phyloP scores from a whole-genome alignment of 2,888 invertebrate genomes.

The Serripes groenlandicus region DNA sequence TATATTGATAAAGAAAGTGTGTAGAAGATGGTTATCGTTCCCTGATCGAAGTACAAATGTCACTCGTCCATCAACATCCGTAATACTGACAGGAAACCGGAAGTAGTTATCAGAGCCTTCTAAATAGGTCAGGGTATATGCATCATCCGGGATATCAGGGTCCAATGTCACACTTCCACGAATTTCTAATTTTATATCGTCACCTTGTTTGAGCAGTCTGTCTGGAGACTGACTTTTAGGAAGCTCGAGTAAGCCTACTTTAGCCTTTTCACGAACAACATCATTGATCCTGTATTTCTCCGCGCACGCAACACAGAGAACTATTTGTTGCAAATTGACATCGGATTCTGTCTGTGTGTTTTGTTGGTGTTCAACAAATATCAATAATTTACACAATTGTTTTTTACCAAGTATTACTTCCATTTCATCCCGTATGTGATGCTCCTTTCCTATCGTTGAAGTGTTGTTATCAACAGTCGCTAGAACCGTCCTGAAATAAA shows the following conservation, averaged over 20 bases:
- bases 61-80: slow-evolving; percentile 49
- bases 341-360: slow-evolving; percentile 17
- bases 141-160: slow-evolving; percentile 63
- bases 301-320: slow-evolving; percentile 57
- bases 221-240: slow-evolving; percentile 69
- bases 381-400: slow-evolving; percentile 62
- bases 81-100: slow-evolving; percentile 57
- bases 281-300: slow-evolving; percentile 60
- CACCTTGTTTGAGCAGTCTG: slow-evolving; percentile 59
- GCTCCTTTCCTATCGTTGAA: slow-evolving; percentile 40
- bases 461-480: slow-evolving; percentile 61
- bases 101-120: slow-evolving; percentile 67
- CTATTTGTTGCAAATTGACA: slow-evolving; percentile 51
- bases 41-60: slow-evolving; percentile 62
- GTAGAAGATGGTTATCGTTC: slow-evolving; percentile 57
- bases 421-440: slow-evolving; percentile 58
- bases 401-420: slow-evolving; percentile 64
- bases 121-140: slow-evolving; percentile 62
- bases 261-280: slow-evolving; percentile 59
- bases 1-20: slow-evolving; percentile 62
- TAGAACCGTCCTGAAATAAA: slow-evolving; percentile 60
- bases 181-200: slow-evolving; percentile 64
- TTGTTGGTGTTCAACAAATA: slow-evolving; percentile 64
- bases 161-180: slow-evolving; percentile 59
- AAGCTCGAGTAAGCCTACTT: slow-evolving; percentile 61